Evolutionary conservation across 2,797 vertebrate species (phyloP), one percentile per base, ranked within the genome.

Genomic region (Leuciscus waleckii): DNA sequence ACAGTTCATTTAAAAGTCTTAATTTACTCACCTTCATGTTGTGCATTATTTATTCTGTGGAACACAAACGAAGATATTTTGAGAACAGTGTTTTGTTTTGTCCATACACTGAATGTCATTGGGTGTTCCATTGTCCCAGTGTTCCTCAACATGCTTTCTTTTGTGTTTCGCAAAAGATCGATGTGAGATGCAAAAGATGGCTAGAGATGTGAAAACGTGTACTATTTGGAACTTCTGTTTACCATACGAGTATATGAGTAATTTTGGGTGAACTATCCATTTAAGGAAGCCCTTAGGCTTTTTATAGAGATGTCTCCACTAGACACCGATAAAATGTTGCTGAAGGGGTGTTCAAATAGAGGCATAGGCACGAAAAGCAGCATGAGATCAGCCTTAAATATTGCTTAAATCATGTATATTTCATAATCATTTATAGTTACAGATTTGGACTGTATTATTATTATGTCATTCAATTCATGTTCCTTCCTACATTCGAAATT

Each of bases 271-370:
- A 78, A 37, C 19, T 58, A n/a, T 58, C 51, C 21, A 51, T 58
- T 76, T 56, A 35, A 56, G 74, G 21, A n/a, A 76, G 32, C 32
- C 74, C 11, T 76, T 16, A 54, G 11, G 74, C 74, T 74, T 17
- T 5, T 32, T 73, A 32, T 73, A 29, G 4, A 10, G n/a, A 19
- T 73, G 41, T 26, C 39, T 46, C 23, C 11, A 43, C 39, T 5
- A 71, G 39, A 71, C 23, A 71, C 41, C 3, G 19, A 69, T 69
- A 19, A 69, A 5, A 23, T 37, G 67, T 32, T 21, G 67, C 3
- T 68, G 32, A 68, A 37, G 8, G 8, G 7, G 7, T 68, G 17
- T 68, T 68, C 65, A 21, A 37, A 68, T 10, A 37, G 65, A 68
- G 65, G 17, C 32, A 19, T 17, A 35, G 32, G 35, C 37, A 9